These are phyloP conservation scores for Nasalis larvatus DNA, from an alignment of 2,113 vertebrate species.

Conservation along the genomic window DNA sequence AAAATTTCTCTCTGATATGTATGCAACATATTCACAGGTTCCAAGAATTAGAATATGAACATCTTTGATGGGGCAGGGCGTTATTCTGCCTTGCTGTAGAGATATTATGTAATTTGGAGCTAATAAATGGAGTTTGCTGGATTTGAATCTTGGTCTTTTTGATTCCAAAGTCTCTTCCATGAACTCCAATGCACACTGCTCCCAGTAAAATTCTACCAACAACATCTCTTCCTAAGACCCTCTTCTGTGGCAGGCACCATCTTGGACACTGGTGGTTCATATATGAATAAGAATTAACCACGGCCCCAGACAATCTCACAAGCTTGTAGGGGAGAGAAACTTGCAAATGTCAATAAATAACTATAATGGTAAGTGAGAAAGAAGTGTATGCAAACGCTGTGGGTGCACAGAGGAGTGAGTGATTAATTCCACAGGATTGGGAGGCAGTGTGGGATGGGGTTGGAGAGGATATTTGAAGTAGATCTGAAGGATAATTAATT, in stretches of 20 bases:
- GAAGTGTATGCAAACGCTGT: background rate
- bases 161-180: background rate
- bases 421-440: background rate
- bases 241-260: background rate
- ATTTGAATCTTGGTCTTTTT: background rate
- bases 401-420: background rate
- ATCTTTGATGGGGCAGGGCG: background rate
- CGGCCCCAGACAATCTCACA: background rate
- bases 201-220: background rate
- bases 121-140: background rate
- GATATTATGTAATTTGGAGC: background rate
- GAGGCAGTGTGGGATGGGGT: background rate
- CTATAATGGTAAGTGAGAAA: background rate
- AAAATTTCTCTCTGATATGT: background rate
- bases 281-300: background rate
- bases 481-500: conserved; percentile 24
- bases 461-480: background rate
- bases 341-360: background rate
- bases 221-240: background rate
- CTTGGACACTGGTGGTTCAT: background rate
- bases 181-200: background rate
- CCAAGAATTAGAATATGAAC: background rate
- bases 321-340: background rate
- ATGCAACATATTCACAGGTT: background rate
- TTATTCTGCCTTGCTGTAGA: background rate